phyloP scores from a whole-genome alignment of 2,888 invertebrate genomes.

The Nemoura dubitans region DNA sequence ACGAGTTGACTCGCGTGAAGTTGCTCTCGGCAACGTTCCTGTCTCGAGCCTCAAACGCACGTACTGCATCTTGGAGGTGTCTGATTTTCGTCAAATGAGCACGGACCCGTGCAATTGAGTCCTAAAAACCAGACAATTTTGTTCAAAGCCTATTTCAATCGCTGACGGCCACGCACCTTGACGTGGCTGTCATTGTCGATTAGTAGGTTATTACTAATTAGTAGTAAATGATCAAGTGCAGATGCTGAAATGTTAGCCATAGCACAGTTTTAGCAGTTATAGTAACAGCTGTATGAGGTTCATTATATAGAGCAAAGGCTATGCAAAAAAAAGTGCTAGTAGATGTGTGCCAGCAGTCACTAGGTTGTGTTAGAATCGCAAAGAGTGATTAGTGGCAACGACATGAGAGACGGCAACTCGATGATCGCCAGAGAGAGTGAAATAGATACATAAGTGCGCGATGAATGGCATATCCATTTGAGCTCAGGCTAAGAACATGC shows the following conservation, averaged over 20 bases:
- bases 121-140: constrained; percentile 62
- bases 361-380: too few species aligned
- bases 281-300: not conserved
- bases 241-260: not conserved
- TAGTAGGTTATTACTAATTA: constrained; percentile 47
- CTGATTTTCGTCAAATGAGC: constrained; percentile 69
- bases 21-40: constrained; percentile 83
- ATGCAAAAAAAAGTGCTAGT: too few species aligned
- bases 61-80: constrained; percentile 74
- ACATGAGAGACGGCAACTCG: too few species aligned
- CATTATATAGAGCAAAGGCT: too few species aligned
- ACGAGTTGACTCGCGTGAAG: constrained; percentile 81
- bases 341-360: too few species aligned
- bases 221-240: not conserved
- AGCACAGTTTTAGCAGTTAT: not conserved
- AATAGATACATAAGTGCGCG: too few species aligned
- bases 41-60: constrained; percentile 82
- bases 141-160: too few species aligned
- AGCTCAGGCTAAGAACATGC: too few species aligned
- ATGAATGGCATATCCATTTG: too few species aligned
- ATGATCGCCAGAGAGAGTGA: too few species aligned
- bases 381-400: too few species aligned
- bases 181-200: constrained; percentile 51
- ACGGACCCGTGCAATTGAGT: constrained; percentile 71
- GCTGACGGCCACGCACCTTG: too few species aligned